Evolutionary conservation across 2,888 invertebrate genomes (phyloP).

Genomic region (Nemurella pictetii): DNA sequence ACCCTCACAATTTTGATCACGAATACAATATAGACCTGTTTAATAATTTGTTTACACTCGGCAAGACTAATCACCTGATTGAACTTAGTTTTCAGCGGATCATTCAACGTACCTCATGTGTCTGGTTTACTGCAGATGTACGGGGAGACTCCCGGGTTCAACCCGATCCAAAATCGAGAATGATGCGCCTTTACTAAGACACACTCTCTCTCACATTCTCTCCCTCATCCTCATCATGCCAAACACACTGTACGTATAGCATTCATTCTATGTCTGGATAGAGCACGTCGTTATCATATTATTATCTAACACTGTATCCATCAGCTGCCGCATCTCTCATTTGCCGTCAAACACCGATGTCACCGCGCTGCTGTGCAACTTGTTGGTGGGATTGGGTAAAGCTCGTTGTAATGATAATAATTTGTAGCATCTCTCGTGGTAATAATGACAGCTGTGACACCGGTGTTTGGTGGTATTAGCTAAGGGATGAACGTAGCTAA

Average conservation of each 20-base stretch:
- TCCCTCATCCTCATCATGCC: neutral
- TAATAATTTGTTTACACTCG: too few species aligned
- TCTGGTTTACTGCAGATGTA: conserved; percentile 34
- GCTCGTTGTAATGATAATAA: too few species aligned
- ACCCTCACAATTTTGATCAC: too few species aligned
- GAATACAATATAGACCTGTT: too few species aligned
- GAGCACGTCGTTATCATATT: neutral
- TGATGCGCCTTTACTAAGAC: conserved; percentile 34
- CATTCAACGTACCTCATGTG: neutral
- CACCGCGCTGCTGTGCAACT: neutral
- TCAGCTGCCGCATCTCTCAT: too few species aligned
- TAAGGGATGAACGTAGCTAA: too few species aligned
- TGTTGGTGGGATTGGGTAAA: too few species aligned
- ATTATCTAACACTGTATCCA: too few species aligned
- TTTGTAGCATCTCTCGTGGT: too few species aligned
- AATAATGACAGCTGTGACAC: too few species aligned
- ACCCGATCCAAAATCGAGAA: conserved; percentile 29
- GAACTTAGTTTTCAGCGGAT: conserved; percentile 7
- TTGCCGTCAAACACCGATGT: neutral
- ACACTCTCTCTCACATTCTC: neutral
- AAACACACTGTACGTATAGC: conserved; percentile 21
- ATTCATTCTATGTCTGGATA: neutral
- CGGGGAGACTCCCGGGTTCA: conserved; percentile 33
- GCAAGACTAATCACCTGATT: too few species aligned
- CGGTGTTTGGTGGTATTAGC: too few species aligned